Evolutionary conservation across 2,888 invertebrate species (phyloP), one percentile per base, ranked within the genome.

Genomic region (Drosophila kokeensis): DNA sequence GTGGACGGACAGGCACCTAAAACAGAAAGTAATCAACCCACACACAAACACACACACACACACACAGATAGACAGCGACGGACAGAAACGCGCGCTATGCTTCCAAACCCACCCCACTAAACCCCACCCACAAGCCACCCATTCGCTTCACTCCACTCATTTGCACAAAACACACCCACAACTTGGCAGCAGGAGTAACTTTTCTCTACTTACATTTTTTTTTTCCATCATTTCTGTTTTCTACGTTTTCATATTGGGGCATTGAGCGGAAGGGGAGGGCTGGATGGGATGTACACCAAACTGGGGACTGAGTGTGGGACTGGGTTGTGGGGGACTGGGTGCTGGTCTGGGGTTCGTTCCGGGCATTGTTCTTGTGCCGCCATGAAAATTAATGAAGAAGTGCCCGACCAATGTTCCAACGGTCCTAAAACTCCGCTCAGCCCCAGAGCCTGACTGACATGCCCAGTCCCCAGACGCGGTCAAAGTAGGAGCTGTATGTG

Each of bases 321-420:
- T 30, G 24, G 24, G 45, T 8, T 45, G 24, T 15, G 45, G 15
- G 49, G 36, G 59, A 34, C 59, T 48, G 53, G 62, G 59, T 42
- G 38, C 52, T 40, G 52, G 71, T 40, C 59, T 58, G 38, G 71
- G 57, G 49, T 55, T 63, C 65, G 73, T 73, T 78, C 74, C 68
- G 74, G 79, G 76, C 82, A 86, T 87, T 90, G 91, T 88, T 86
- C 80, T 89, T 86, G 88, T 76, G 83, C 91, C 82, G 87, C 90
- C 87, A 90, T 88, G 90, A 91, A 88, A 88, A 88, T 88, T 88
- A 88, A 88, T 88, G 88, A 88, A 88, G 88, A 88, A 90, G 88
- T 90, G 90, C 91, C 91, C 90, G 89, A 87, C 87, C 88, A 87
- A 80, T 87, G 88, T 88, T 79, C 71, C 89, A 80, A 29, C 82